Conservation (phyloP, 2,888 invertebrate species). For the Prosopocoilus inquinatus region DNA sequence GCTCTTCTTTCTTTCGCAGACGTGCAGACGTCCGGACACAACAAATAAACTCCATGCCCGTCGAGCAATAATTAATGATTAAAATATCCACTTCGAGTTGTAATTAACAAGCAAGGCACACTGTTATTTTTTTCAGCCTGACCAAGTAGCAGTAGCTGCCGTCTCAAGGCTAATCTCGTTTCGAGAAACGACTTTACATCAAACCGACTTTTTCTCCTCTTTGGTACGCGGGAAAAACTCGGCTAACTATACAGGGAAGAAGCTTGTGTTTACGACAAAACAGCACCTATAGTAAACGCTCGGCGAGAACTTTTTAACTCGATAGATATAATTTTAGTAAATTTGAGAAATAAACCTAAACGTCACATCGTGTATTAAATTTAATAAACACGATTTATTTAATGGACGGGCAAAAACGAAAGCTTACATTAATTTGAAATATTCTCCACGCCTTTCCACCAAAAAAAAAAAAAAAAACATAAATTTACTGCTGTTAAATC, state of each 20-base stretch:
- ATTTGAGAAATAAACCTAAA: too few relatives aligned
- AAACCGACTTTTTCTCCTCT: conserved; percentile 3
- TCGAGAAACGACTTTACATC: conserved; percentile 12
- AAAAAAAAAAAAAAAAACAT: too few relatives aligned
- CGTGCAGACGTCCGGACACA: not conserved
- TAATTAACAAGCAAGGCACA: conserved; percentile 19
- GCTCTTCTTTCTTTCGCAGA: too few relatives aligned
- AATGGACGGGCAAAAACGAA: too few relatives aligned
- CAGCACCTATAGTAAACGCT: too few relatives aligned
- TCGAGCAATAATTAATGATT: conserved; percentile 15
- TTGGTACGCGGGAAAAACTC: conserved; percentile 9
- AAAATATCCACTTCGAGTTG: conserved; percentile 18
- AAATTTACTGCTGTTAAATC: too few relatives aligned
- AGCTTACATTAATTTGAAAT: too few relatives aligned
- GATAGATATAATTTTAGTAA: too few relatives aligned
- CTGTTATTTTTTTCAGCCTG: conserved; percentile 13
- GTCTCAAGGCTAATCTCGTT: conserved; percentile 18
- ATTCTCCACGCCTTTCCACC: too few relatives aligned
- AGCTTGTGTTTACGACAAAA: conserved; percentile 5
- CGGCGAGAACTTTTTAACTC: too few relatives aligned
- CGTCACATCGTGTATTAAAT: too few relatives aligned
- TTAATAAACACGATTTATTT: too few relatives aligned
- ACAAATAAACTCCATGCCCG: conserved; percentile 1
- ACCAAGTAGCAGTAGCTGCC: conserved; percentile 9
- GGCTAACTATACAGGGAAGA: conserved; percentile 8